phyloP scores from a whole-genome alignment of 2,888 invertebrate species.

The Lepidochrysops patricia region DNA sequence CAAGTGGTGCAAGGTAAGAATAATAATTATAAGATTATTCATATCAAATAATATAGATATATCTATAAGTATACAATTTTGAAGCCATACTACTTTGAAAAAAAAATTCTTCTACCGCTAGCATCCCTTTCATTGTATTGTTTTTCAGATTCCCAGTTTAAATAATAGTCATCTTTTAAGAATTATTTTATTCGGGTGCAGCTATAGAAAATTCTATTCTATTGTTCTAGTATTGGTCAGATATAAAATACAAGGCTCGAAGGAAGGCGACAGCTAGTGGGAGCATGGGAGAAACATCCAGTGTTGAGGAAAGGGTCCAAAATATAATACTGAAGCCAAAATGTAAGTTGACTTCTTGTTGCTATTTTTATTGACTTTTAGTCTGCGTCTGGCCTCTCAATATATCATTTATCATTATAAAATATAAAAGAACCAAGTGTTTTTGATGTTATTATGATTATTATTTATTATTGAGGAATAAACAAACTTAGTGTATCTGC shows the following conservation, averaged over 20 bases:
- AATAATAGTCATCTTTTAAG: no score
- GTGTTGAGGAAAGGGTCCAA: slow-evolving; percentile 53
- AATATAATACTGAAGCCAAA: slow-evolving; percentile 42
- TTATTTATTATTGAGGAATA: no score
- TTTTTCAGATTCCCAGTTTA: not conserved
- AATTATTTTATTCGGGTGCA: no score
- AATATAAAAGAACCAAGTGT: not conserved
- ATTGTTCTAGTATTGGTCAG: slow-evolving; percentile 56
- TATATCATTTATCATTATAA: no score
- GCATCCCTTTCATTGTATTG: not conserved
- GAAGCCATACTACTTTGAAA: no score
- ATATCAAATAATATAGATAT: not conserved
- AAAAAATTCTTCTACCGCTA: no score
- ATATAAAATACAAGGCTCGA: slow-evolving; percentile 61
- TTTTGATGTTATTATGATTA: no score
- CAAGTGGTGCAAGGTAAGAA: slow-evolving; percentile 62
- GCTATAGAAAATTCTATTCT: no score
- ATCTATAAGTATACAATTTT: no score
- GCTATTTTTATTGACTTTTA: no score
- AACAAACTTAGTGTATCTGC: no score
- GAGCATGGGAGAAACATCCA: slow-evolving; percentile 54
- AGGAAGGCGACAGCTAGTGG: slow-evolving; percentile 60
- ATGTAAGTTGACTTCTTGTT: not conserved
- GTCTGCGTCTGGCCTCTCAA: no score
- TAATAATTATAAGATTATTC: not conserved